Evolutionary conservation across 2,888 invertebrate genomes (phyloP).

Genomic region (Melanostoma scalare): DNA sequence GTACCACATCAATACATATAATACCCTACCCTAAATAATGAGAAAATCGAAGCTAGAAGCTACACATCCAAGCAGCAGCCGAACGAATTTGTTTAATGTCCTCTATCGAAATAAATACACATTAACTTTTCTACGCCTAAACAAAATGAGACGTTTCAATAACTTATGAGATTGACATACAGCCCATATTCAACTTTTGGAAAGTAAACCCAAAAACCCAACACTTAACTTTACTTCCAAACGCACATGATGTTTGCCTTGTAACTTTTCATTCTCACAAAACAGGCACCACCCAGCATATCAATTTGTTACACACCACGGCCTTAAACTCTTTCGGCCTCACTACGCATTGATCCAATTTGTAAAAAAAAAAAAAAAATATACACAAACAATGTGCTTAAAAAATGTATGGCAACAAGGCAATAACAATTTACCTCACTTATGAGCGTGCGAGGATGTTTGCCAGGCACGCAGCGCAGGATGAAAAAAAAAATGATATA

Average conservation of each 20-base stretch:
- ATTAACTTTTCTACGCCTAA: not conserved
- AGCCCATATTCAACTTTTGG: conserved; percentile 9
- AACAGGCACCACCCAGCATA: conserved; percentile 13
- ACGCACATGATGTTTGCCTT: conserved; percentile 13
- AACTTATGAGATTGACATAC: conserved; percentile 23
- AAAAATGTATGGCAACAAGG: conserved; percentile 29
- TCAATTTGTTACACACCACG: conserved; percentile 42
- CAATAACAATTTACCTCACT: conserved; percentile 27
- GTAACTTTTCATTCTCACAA: not conserved
- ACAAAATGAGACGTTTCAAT: conserved; percentile 24
- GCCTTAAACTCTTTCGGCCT: conserved; percentile 17
- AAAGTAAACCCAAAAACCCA: conserved; percentile 9
- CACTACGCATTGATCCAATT: conserved; percentile 64
- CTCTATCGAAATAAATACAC: not conserved
- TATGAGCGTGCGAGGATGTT: conserved; percentile 5
- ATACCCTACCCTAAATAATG: no score
- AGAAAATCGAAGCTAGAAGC: no score
- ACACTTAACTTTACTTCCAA: conserved; percentile 10
- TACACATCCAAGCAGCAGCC: no score
- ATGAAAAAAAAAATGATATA: conserved; percentile 22
- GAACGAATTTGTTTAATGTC: not conserved
- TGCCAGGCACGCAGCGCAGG: not conserved
- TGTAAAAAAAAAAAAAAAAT: conserved; percentile 57
- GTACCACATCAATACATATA: no score
- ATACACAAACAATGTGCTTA: conserved; percentile 59